Evolutionary conservation across 2,797 vertebrate species (phyloP), one percentile per base, ranked within the genome.

Genomic region (Neosalanx taihuensis): DNA sequence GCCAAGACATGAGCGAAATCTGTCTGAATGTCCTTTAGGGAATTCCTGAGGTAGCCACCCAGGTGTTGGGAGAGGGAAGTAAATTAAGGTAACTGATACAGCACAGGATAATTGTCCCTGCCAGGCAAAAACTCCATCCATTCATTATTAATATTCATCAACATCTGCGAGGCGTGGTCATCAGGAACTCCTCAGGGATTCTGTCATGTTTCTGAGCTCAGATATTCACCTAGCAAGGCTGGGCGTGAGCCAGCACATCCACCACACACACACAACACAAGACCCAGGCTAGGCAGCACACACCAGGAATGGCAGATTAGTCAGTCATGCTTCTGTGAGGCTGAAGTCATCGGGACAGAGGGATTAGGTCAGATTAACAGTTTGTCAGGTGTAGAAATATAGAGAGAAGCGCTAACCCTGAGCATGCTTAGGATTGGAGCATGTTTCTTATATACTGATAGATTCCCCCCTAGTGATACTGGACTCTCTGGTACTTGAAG

Each of bases 131-230:
- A 85, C 74, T 84, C 77, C 78, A 86, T 82, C 77, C 76, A 81
- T 89, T 88, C 80, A 83, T 77, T 83, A 88, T 90, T 87, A 81
- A 90, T 90, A 91, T 90, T 88, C 89, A 90, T 86, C 88, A 88
- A 90, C 89, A 91, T 91, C 88, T 91, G 90, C 88, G 80, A 80
- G 82, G 57, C 31, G 46, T 72, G 67, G 69, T 69, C 82, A 84
- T 88, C 86, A n/a, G 83, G 76, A 72, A 85, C 79, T 87, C 90
- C 88, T 87, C 80, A 85, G 90, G 89, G 88, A 90, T 72, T 73
- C 78, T 81, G 79, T 81, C 80, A 85, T 87, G 85, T 90, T 86
- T 89, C 86, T 83, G 73, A 85, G 89, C 89, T 81, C 70, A 85
- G 35, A 76, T 82, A 79, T 79, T 80, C 58, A 67, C 70, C 75